Evolutionary conservation across 2,888 invertebrate species (phyloP).

Genomic region (Morpho deidamia): DNA sequence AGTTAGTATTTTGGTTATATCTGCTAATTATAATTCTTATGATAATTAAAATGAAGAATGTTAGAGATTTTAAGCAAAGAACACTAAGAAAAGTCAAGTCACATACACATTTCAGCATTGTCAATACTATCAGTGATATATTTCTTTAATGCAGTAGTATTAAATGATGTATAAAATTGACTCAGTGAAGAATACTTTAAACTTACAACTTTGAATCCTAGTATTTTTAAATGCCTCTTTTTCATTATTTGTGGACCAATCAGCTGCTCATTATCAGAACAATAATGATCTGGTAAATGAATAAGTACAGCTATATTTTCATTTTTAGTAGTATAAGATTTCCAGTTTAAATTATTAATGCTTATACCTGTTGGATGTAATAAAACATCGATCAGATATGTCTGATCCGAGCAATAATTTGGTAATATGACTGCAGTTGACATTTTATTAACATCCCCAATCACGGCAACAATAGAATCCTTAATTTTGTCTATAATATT

Average conservation of each 20-base stretch:
- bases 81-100: neutral
- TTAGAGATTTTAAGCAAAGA: too few species aligned
- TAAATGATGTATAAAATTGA: conserved; percentile 61
- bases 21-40: too few species aligned
- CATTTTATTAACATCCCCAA: conserved; percentile 63
- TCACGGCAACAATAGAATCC: conserved; percentile 55
- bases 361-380: conserved; percentile 68
- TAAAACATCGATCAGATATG: conserved; percentile 80
- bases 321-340: conserved; percentile 55
- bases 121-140: conserved; percentile 71
- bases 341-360: conserved; percentile 62
- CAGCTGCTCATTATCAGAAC: conserved; percentile 72
- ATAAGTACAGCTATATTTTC: conserved; percentile 78
- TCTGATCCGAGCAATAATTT: conserved; percentile 73
- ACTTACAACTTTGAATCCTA: conserved; percentile 81
- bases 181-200: conserved; percentile 75
- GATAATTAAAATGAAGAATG: too few species aligned
- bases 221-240: conserved; percentile 77
- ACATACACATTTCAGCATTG: conserved; percentile 37
- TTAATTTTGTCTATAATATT: conserved; percentile 67
- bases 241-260: conserved; percentile 82
- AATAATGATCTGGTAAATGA: conserved; percentile 82
- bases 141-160: conserved; percentile 62
- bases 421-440: conserved; percentile 73
- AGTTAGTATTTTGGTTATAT: too few species aligned